A percentile compares a stretch with the other conserved stretches of the same genome.
phyloP scores from a whole-genome alignment of 1,140 invertebrate species.

The Zophobas morio region DNA sequence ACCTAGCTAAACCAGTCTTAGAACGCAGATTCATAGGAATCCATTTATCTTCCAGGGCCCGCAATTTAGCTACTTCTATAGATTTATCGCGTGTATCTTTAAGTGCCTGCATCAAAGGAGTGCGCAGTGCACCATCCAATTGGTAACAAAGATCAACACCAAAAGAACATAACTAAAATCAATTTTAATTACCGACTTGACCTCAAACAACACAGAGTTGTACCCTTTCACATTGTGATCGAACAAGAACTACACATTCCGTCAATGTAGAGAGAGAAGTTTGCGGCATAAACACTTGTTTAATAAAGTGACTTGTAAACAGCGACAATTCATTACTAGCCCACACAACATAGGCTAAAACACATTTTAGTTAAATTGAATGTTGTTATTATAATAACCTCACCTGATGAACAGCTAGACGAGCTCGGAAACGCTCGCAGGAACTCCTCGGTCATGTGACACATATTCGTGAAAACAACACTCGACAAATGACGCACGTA shows the following conservation, averaged over 20 bases:
- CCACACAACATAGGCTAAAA: conserved; percentile 91
- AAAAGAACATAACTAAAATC: conserved; percentile 75
- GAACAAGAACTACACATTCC: conserved; percentile 81
- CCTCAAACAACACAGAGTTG: conserved; percentile 8
- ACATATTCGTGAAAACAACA: conserved; percentile 91
- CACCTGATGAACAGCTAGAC: conserved; percentile 82
- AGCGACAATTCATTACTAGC: conserved; percentile 88
- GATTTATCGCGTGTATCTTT: conserved; percentile 82
- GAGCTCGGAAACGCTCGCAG: conserved; percentile 83
- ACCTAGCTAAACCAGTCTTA: conserved; percentile 70
- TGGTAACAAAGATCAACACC: conserved; percentile 86
- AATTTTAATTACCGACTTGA: not conserved
- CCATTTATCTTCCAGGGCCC: conserved; percentile 82
- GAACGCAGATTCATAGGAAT: conserved; percentile 78
- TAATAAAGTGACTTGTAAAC: conserved; percentile 86
- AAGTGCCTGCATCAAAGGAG: conserved; percentile 74
- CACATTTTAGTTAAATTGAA: conserved; percentile 37
- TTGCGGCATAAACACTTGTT: conserved; percentile 94
- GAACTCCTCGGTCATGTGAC: conserved; percentile 91
- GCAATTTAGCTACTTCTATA: conserved; percentile 80
- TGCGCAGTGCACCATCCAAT: conserved; percentile 79
- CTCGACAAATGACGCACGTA: conserved; percentile 89
- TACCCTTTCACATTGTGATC: conserved; percentile 64
- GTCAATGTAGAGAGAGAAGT: conserved; percentile 86
- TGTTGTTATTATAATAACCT: conserved; percentile 40